phyloP scores from a whole-genome alignment of 1,140 invertebrate genomes.

The Meloidogyne chitwoodi region DNA sequence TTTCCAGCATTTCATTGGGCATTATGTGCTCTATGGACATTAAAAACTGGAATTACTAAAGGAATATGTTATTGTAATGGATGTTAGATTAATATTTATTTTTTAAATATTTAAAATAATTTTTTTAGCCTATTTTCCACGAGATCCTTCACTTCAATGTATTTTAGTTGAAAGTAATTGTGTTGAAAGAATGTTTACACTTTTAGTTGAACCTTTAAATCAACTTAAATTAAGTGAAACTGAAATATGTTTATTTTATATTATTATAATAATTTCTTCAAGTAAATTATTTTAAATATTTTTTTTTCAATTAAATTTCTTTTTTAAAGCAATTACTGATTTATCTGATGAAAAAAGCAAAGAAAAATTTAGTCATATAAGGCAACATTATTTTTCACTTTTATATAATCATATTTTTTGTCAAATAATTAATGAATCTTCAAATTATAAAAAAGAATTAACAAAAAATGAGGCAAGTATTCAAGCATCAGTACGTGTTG shows the following conservation, averaged over 20 bases:
- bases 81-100: too few species aligned
- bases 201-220: constrained; percentile 27
- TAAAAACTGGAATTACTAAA: constrained; percentile 25
- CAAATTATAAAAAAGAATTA: not conserved
- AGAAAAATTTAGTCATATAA: not conserved
- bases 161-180: constrained; percentile 25
- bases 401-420: constrained; percentile 23
- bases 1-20: constrained; percentile 50
- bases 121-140: constrained; percentile 44
- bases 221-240: constrained; percentile 23
- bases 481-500: constrained; percentile 19
- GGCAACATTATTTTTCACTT: constrained; percentile 17
- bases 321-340: constrained; percentile 6
- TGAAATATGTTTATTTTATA: constrained; percentile 18
- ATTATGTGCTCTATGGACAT: constrained; percentile 41
- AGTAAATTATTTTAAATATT: too few species aligned
- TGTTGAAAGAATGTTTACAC: constrained; percentile 25
- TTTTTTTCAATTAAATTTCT: not conserved
- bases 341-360: constrained; percentile 7
- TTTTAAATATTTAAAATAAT: not conserved
- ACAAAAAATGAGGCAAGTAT: constrained; percentile 17
- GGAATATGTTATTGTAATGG: constrained; percentile 52
- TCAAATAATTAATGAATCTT: constrained; percentile 8
- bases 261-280: constrained; percentile 22
- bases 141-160: constrained; percentile 30